Base-by-base conservation (phyloP, 2,113 vertebrate species). In the Cynoglossus semilaevis region DNA sequence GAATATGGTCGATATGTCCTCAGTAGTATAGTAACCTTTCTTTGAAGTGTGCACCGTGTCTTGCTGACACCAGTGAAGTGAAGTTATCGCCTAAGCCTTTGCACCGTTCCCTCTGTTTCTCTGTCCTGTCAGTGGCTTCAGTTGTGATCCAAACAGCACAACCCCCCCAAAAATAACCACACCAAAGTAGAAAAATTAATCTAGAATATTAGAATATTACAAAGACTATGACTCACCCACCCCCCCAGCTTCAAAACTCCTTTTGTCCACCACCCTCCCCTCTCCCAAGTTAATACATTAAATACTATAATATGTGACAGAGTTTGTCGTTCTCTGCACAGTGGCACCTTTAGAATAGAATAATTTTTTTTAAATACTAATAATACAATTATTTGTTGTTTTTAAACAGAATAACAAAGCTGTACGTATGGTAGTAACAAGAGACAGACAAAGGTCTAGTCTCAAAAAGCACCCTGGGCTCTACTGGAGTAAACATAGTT, bases 321-420 rank as follows among this genome's bases (percentile, higher is more conserved):
- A 86, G 84, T 58, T 61, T 57, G 18, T 83, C 58, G 49, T 81
- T 49, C 83, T 87, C 85, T 71, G 77, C 80, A 85, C 83, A 83
- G 70, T 84, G 85, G 87, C 87, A 89, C 87, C 87, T 83, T 87
- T 82, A 78, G 75, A 85, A 73, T 86, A 84, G 70, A 75, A 69
- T 84, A 67, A 1, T 59, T 63, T 67, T 58, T 62, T 50, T 48
- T 48, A 18, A n/a, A 19, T 48, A 85, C 79, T 84, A 88, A 82
- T 84, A 80, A 77, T 85, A 85, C 79, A 79, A 75, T 77, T 83
- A 76, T 84, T 77, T 81, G 69, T 76, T 67, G 58, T 80, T 12
- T 81, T 77, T 73, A 81, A 84, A 82, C 70, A 63, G 84, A 81
- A 70, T 82, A 81, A 79, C 76, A 79, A 81, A 85, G 84, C 82